Base-by-base conservation (phyloP, 2,113 vertebrate genomes). In the Amblyopsis rosae region DNA sequence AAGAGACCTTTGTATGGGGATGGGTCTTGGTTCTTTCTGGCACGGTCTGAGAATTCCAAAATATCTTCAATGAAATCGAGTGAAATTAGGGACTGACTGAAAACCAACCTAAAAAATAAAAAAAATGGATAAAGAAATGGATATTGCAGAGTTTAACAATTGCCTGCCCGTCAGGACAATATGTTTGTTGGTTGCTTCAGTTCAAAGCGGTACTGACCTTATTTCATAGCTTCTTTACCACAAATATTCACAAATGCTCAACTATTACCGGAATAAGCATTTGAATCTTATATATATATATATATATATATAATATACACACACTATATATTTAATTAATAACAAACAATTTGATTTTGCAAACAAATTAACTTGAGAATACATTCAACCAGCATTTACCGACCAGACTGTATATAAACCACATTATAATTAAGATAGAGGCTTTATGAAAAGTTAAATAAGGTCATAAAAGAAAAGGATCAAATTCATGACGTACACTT, bases 31-130 rank as follows among this genome's bases (percentile, higher is more conserved):
- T 91, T 91, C 16, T 90, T 90, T 70, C 92, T 94, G 62, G 93
- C 93, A 17, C 75, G 82, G 74, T 93, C 94, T 72, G 95, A 94
- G 66, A 94, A 87, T 47, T 92, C 87, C 72, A 99, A 92, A 88
- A 98, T 99, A 89, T 92, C 93, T 86, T 99, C 98, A 78, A 99
- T 98, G 63, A 99, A 89, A 88, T 96, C 89, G 79, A 99, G 88
- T 16, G 97, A 95, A 90, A 96, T 93, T n/a, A 99, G 86, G 16
- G 96, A 99, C 73, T 99, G 98, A 91, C 97, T 99, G 71, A 99
- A 99, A 72, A 99, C 96, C 67, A 99, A 93, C 69, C 97, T 99
- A 78, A 74, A 88, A 87, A 47, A 17, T n/a, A 84, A 72, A 78
- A 51, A 59, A 11, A 9, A 9, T 26, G 26, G 2, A 79, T 49